Evolutionary conservation across 2,113 vertebrate genomes (phyloP).

Genomic region (Dipodomys spectabilis): DNA sequence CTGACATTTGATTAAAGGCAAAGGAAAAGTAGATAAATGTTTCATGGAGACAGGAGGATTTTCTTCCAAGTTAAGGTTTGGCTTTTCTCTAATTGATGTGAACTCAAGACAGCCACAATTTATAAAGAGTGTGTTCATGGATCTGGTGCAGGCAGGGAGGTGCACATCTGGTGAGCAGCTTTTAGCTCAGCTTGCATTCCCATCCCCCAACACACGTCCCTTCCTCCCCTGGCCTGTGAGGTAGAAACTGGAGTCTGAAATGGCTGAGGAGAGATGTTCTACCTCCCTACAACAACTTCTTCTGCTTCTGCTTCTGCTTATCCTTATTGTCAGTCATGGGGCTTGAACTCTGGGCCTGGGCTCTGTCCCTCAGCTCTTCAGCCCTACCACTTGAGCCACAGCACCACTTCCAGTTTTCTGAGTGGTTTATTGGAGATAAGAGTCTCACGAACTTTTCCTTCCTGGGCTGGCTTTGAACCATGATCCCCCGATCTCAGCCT

Average conservation of each 20-base stretch:
- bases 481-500: too few relatives aligned
- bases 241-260: not conserved
- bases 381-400: too few relatives aligned
- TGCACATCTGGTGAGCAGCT: slow-evolving; percentile 31
- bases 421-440: too few relatives aligned
- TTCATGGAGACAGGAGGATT: not conserved
- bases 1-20: slow-evolving; percentile 34
- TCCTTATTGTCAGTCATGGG: too few relatives aligned
- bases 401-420: too few relatives aligned
- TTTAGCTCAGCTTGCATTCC: not conserved
- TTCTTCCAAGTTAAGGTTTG: not conserved
- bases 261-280: not conserved
- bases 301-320: too few relatives aligned
- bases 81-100: slow-evolving; percentile 1
- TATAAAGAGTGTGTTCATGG: not conserved
- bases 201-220: rapidly evolving
- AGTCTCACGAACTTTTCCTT: too few relatives aligned
- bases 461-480: too few relatives aligned
- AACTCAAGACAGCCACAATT: not conserved
- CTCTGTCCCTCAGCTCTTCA: too few relatives aligned
- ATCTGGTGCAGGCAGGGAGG: not conserved
- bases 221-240: not conserved
- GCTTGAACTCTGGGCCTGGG: too few relatives aligned
- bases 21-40: not conserved
- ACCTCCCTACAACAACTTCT: too few relatives aligned